Evolutionary conservation across 37 sponge, comb jelly and placozoan genomes (phyloP), one percentile per base, ranked within the genome.

Genomic region (Mnemiopsis leidyi): DNA sequence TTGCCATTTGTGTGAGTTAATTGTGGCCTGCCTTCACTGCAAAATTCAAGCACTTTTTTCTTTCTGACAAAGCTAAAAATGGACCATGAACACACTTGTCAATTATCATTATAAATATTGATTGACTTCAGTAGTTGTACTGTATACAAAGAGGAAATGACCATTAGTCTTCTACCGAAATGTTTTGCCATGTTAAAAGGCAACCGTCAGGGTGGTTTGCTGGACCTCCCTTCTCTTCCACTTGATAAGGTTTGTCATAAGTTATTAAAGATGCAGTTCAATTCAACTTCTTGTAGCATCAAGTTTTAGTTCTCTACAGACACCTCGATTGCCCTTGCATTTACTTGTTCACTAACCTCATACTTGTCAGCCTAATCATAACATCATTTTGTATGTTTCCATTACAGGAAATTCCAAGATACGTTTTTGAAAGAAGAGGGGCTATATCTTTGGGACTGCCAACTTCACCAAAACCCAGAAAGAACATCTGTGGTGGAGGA

Each of bases 181-280:
- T 85, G 90, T 37, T 85, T 85, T 85, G 90, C 90, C 16, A 85
- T 85, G 90, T 61, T 85, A 39, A 85, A 85, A 85, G 90, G 90
- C 0, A 38, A 85, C 61, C 1, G 48, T 0, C 23, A 35, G 0
- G 1, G 38, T 18, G 36, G 25, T 38, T 23, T 85, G n/a, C 36
- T 38, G 2, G 90, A 85, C 3, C 61, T 85, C 13, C 90, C 90
- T 40, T 40, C 90, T 85, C 90, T 85, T 28, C 90, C 90, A 18
- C 90, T 85, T 23, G 90, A 85, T 26, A 85, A 85, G 90, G 90
- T 85, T 39, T 48, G 61, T 48, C 13, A 18, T 48, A 48, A 18
- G 5, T 48, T 48, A 48, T 18, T 13, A 18, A 48, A 48, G 13
- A 48, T 48, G 9, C 13, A 48, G 61, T 18, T 48, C 13, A 48